These are phyloP conservation scores for Dicyrtomina minuta DNA, from an alignment of 2,888 invertebrate genomes.

Conservation along the genomic window DNA sequence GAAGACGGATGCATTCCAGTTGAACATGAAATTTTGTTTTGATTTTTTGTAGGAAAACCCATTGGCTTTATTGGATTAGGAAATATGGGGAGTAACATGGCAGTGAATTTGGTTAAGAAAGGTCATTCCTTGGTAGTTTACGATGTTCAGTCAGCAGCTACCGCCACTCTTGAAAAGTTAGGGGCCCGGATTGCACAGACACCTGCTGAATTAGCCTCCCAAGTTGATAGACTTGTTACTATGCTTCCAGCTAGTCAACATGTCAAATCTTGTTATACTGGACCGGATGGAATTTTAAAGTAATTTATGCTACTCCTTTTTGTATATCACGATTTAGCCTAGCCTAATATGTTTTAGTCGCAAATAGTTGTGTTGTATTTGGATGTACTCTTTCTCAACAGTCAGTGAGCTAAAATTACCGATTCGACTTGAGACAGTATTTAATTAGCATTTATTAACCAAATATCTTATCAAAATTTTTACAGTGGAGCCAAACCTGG, in stretches of 20 bases:
- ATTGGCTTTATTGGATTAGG: slow-evolving; percentile 94
- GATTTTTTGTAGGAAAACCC: slow-evolving; percentile 8
- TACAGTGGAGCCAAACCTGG: slow-evolving; percentile 67
- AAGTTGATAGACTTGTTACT: slow-evolving; percentile 78
- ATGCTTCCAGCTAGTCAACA: slow-evolving; percentile 93
- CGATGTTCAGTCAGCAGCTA: slow-evolving; percentile 57
- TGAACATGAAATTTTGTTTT: too few species aligned
- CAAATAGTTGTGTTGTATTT: too few species aligned
- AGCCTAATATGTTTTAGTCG: too few species aligned
- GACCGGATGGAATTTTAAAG: slow-evolving; percentile 64
- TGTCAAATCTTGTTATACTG: slow-evolving; percentile 75
- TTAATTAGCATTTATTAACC: too few species aligned
- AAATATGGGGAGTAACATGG: slow-evolving; percentile 97
- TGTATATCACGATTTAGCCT: too few species aligned
- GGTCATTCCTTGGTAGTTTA: slow-evolving; percentile 55
- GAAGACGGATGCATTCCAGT: not conserved
- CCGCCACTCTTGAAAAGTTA: slow-evolving; percentile 65
- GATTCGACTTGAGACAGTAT: too few species aligned
- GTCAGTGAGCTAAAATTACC: too few species aligned
- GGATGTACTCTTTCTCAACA: too few species aligned
- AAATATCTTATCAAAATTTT: too few species aligned
- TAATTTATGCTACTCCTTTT: too few species aligned
- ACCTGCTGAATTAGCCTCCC: slow-evolving; percentile 75
- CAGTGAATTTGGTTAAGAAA: slow-evolving; percentile 82
- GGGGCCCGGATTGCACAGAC: slow-evolving; percentile 74